Base-by-base conservation (phyloP, 2,797 vertebrate species). In the Acridotheres tristis region DNA sequence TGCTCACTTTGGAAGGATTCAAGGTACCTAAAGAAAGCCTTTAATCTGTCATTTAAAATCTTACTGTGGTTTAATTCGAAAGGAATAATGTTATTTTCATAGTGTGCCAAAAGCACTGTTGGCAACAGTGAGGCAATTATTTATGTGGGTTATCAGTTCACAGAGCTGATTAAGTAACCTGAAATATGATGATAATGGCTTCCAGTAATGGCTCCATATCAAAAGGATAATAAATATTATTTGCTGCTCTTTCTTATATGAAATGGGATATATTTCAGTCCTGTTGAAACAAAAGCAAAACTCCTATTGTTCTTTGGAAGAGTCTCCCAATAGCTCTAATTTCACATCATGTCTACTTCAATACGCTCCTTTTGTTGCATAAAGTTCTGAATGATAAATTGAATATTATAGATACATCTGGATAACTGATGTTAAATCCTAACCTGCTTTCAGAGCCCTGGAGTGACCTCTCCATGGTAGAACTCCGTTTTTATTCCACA, bases 131-230 rank as follows among this genome's bases (percentile, higher is more conserved):
- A 93, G 77, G 80, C 71, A 94, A 85, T 89, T 90, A 93, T 94
- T 94, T 94, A 91, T 82, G 86, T 88, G 48, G 94, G 93, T 94
- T 96, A 96, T 96, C 95, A 94, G 89, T 95, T 94, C 91, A 94
- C 76, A 88, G 79, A 73, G 74, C 69, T 96, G 94, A 96, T 94
- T 93, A 95, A 92, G 91, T 94, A 94, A 94, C 89, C 66, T 86
- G 93, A 93, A 94, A 92, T 96, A 91, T 59, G 81, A 96, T 96
- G 90, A 92, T 93, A 90, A 96, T 94, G 86, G 94, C 91, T 95
- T 94, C 93, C 94, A 95, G 94, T 93, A 93, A 95, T 90, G 88
- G 86, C 88, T 90, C 48, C 36, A 15, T 94, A 90, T 87, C 88
- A 93, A 94, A 94, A 92, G 82, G 76, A 81, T 85, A 85, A 88